These are phyloP conservation scores for Furcifer pardalis DNA, from an alignment of 2,797 vertebrate genomes.

Conservation along the genomic window DNA sequence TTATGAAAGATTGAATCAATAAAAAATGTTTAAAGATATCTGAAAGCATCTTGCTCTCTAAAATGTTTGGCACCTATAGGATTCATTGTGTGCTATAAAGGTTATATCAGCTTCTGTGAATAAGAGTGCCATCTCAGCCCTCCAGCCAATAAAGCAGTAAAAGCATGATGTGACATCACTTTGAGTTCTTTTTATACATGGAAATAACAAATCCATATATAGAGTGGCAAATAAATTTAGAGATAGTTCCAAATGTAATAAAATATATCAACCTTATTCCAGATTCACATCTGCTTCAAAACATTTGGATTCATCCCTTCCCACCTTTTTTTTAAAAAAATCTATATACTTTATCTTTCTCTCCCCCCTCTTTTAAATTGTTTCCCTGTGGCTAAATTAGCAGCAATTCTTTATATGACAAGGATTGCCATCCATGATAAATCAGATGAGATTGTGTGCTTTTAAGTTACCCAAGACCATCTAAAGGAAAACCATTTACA, in stretches of 20 bases:
- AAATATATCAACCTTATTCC: not conserved
- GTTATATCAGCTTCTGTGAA: constrained; percentile 3
- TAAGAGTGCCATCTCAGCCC: not conserved
- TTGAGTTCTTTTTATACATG: not conserved
- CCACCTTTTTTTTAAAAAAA: not conserved
- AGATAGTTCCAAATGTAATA: not conserved
- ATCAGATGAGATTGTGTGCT: no score
- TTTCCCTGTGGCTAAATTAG: not conserved
- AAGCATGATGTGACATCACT: not conserved
- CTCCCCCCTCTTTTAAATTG: no score
- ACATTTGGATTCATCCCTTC: not conserved
- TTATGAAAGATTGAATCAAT: constrained; percentile 40
- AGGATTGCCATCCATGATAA: no score
- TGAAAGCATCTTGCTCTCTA: constrained; percentile 15
- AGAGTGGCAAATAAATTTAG: not conserved
- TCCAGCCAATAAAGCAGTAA: not conserved
- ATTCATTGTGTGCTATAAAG: constrained; percentile 8
- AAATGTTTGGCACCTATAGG: constrained; percentile 6
- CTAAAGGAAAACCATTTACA: no score
- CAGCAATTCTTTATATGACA: not conserved
- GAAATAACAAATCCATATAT: not conserved
- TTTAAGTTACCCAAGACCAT: no score
- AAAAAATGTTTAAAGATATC: constrained; percentile 39
- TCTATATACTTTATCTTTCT: fast-evolving
- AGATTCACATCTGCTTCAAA: not conserved